Percentiles rank a stretch among this genome's conserved stretches.
Evolutionary conservation across 2,797 vertebrate genomes (phyloP).

Genomic region (Halcyon leucocephala): DNA sequence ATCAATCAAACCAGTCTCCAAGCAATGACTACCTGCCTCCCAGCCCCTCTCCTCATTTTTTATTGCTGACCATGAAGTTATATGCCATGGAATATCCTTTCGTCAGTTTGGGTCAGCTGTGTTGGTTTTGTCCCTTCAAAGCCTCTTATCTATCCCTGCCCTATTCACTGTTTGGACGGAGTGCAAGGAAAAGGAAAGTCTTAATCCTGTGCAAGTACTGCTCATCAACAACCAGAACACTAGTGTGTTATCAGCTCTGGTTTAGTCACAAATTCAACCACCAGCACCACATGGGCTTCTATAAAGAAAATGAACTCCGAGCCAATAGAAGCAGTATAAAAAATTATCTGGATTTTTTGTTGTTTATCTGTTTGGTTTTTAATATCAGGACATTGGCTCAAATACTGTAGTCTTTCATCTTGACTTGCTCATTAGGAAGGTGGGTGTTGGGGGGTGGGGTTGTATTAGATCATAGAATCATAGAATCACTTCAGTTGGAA

Average conservation of each 20-base stretch:
- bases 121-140: not conserved
- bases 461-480: not conserved
- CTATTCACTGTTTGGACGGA: not conserved
- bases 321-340: rapidly evolving
- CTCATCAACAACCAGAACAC: not conserved
- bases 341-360: not conserved
- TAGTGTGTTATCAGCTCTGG: not conserved
- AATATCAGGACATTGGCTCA: not conserved
- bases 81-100: not conserved
- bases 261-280: not conserved
- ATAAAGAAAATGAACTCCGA: not conserved
- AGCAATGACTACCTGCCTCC: not conserved
- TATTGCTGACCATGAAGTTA: not conserved
- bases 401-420: not conserved
- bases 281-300: not conserved
- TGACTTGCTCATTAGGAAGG: not conserved
- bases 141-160: not conserved
- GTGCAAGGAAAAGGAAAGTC: not conserved
- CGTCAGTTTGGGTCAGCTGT: not conserved
- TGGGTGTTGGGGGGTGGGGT: too few relatives aligned
- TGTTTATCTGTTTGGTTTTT: not conserved
- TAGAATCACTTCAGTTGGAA: too few relatives aligned
- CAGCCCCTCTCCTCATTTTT: not conserved
- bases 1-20: not conserved
- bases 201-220: not conserved